Evolutionary conservation across 2,888 invertebrate genomes (phyloP).

Genomic region (Athetis lepigone): DNA sequence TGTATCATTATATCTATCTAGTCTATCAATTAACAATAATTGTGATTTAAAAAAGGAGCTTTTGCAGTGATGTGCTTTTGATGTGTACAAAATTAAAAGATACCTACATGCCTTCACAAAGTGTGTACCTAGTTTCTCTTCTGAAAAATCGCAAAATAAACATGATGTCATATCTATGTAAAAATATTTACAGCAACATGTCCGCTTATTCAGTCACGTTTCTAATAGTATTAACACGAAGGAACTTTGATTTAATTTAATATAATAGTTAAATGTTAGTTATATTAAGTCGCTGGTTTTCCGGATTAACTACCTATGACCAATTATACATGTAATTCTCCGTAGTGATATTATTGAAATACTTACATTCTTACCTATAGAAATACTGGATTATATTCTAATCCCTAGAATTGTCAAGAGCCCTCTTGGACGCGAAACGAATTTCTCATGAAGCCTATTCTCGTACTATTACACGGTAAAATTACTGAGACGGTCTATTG

Average conservation of each 20-base stretch:
- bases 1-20: background rate
- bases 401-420: constrained; percentile 17
- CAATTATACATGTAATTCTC: background rate
- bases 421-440: constrained; percentile 19
- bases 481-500: constrained; percentile 39
- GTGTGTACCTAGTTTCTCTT: background rate
- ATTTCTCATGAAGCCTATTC: constrained; percentile 46
- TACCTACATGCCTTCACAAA: background rate
- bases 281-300: background rate
- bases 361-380: background rate
- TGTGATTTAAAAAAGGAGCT: too few species aligned
- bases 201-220: constrained; percentile 23
- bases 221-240: constrained; percentile 1
- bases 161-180: constrained; percentile 33
- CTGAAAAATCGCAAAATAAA: constrained; percentile 20
- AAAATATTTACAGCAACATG: constrained; percentile 30
- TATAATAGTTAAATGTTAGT: constrained; percentile 1
- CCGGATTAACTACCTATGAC: background rate
- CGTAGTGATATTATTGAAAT: background rate
- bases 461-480: constrained; percentile 33
- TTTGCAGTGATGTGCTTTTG: too few species aligned
- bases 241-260: constrained; percentile 24
- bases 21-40: background rate
- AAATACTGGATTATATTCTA: background rate
- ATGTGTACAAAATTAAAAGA: too few species aligned